Conservation (phyloP, 2,797 vertebrate species). For the Pampus argenteus region DNA sequence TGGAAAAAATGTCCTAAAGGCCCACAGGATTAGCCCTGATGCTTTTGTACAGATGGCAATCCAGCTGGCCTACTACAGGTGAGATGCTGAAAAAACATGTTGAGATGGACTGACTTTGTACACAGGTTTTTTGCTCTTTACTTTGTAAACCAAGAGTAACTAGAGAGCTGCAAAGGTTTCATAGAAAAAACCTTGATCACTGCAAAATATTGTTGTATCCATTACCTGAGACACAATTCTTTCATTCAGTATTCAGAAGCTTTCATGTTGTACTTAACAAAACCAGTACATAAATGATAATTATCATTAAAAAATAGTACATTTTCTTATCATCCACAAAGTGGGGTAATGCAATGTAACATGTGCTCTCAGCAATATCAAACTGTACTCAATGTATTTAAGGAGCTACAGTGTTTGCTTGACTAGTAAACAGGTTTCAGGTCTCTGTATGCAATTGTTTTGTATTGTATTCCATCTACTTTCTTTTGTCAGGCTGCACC, state of each 20-base stretch:
- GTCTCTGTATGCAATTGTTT: too few species aligned
- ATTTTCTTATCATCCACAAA: not conserved
- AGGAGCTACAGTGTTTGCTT: too few species aligned
- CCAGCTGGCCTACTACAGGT: slow-evolving; percentile 96
- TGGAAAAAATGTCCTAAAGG: slow-evolving; percentile 92
- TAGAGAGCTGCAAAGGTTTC: not conserved
- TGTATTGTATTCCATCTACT: too few species aligned
- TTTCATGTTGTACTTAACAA: not conserved
- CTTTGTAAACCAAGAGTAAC: too few species aligned
- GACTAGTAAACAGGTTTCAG: too few species aligned
- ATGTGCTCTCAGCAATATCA: too few species aligned
- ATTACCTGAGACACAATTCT: not conserved
- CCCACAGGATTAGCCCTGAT: slow-evolving; percentile 92
- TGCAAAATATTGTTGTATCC: not conserved
- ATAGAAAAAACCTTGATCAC: not conserved
- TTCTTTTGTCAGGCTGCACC: slow-evolving; percentile 84
- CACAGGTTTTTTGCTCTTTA: not conserved
- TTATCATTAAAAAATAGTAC: too few species aligned
- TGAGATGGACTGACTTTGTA: not conserved
- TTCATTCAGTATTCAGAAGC: not conserved
- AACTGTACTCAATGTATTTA: too few species aligned
- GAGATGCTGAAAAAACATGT: slow-evolving; percentile 1
- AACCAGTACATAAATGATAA: not conserved
- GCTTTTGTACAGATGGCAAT: slow-evolving; percentile 94
- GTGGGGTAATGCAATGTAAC: too few species aligned